Percentiles rank a stretch among this genome's conserved stretches.
phyloP scores from a whole-genome alignment of 2,888 invertebrate genomes.

The Catocala sponsa region DNA sequence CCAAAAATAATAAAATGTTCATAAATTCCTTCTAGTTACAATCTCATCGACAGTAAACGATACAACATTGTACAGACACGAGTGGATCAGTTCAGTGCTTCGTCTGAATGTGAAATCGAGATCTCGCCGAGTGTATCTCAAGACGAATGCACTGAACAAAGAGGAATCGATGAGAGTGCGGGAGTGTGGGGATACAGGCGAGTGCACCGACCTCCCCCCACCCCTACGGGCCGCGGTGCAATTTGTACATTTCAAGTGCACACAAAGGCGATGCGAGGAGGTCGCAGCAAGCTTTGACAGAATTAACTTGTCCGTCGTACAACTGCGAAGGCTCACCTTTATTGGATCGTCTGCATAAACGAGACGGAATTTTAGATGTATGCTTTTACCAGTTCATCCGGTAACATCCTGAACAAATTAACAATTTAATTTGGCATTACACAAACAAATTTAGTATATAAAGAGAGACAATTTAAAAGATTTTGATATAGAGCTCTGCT shows the following conservation, averaged over 20 bases:
- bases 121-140: slow-evolving; percentile 81
- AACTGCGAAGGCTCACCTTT: slow-evolving; percentile 78
- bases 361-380: slow-evolving; percentile 63
- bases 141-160: slow-evolving; percentile 85
- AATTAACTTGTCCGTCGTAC: slow-evolving; percentile 86
- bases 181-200: slow-evolving; percentile 73
- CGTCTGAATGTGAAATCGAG: slow-evolving; percentile 81
- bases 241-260: slow-evolving; percentile 88
- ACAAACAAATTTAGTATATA: background rate
- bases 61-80: slow-evolving; percentile 39
- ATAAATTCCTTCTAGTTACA: slow-evolving; percentile 7
- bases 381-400: slow-evolving; percentile 35
- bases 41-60: slow-evolving; percentile 43
- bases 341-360: slow-evolving; percentile 73
- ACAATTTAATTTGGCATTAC: slow-evolving; percentile 20
- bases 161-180: slow-evolving; percentile 84
- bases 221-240: slow-evolving; percentile 82
- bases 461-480: background rate
- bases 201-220: slow-evolving; percentile 82
- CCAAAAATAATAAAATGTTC: background rate
- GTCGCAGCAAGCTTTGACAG: slow-evolving; percentile 86
- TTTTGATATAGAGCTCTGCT: background rate
- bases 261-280: slow-evolving; percentile 85
- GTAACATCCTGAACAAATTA: slow-evolving; percentile 25
- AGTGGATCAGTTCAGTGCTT: slow-evolving; percentile 62